Evolutionary conservation across 2,888 invertebrate species (phyloP), one percentile per base, ranked within the genome.

Genomic region (Trilocha varians): DNA sequence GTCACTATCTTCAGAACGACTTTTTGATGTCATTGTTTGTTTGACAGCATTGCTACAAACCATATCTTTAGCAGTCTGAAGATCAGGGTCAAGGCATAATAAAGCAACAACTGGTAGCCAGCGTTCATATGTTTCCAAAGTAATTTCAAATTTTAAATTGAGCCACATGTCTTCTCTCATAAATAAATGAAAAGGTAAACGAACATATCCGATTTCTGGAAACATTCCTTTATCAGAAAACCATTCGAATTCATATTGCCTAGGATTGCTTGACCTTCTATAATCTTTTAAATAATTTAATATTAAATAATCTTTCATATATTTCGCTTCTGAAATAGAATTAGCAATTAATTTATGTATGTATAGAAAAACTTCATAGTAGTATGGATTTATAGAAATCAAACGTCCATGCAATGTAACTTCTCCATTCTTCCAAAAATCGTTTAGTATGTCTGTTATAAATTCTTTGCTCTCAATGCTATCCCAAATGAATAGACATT

Each of bases 41-140:
- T 85, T 85, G 16, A 87, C 71, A 41, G 87, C 87, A 44, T 84
- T 87, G 55, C 87, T 86, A 49, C 87, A 86, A 53, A 87, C 78
- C 86, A 87, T 87, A 53, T 87, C 87, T 52, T 65, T 74, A n/a
- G 82, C 78, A 18, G 75, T 80, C 62, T 87, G 86, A 44, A 70
- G 51, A 61, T 85, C 78, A 13, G 71, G 65, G 52, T 86, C 78
- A 14, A 87, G 64, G 18, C 75, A 65, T 33, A 87, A 59, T 45
- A 86, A 64, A 33, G 75, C 58, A 32, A 79, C 84, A 34, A 75
- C 68, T 14, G 83, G 80, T 37, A 87, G 49, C 87, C 87, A 87
- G 32, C 70, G 69, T 54, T 83, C 80, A 47, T 87, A 87, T 4
- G 85, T 82, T 61, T 80, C 80, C 49, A 87, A 55, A 6, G 85